Percentiles rank a stretch among this genome's conserved stretches.
Conservation (phyloP, 2,888 invertebrate species). For the Diadegma fenestrale region DNA sequence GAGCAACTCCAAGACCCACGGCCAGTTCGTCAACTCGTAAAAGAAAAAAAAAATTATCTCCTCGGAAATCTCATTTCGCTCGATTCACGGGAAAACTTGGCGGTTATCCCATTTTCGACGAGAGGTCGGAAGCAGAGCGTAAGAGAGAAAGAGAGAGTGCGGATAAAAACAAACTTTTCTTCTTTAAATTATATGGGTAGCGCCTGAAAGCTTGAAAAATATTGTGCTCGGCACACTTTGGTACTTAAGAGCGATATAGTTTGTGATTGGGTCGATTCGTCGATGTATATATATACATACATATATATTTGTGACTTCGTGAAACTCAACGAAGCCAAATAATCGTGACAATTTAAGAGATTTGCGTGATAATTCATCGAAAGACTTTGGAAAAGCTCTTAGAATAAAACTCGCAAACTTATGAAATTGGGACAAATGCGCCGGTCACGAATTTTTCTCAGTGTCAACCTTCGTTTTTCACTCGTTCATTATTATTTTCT, state of each 20-base stretch:
- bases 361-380: conserved; percentile 15
- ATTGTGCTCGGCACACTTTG: conserved; percentile 81
- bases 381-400: conserved; percentile 30
- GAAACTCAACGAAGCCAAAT: conserved; percentile 15
- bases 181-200: conserved; percentile 74
- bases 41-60: conserved; percentile 37
- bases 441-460: conserved; percentile 29
- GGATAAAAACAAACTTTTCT: conserved; percentile 17
- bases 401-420: conserved; percentile 15
- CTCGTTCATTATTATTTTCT: conserved; percentile 2
- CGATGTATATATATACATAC: conserved; percentile 32
- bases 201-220: conserved; percentile 78
- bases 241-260: conserved; percentile 77
- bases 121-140: not conserved
- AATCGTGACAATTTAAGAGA: conserved; percentile 34
- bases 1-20: conserved; percentile 39
- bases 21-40: conserved; percentile 58
- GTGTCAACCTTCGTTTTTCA: conserved; percentile 26
- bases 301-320: conserved; percentile 45
- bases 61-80: conserved; percentile 31
- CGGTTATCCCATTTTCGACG: conserved; percentile 44
- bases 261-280: conserved; percentile 57
- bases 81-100: conserved; percentile 43
- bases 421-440: not conserved
- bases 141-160: not conserved